These are phyloP conservation scores for Platyrinchus mystaceus DNA, from an alignment of 2,797 vertebrate species.

Conservation along the genomic window DNA sequence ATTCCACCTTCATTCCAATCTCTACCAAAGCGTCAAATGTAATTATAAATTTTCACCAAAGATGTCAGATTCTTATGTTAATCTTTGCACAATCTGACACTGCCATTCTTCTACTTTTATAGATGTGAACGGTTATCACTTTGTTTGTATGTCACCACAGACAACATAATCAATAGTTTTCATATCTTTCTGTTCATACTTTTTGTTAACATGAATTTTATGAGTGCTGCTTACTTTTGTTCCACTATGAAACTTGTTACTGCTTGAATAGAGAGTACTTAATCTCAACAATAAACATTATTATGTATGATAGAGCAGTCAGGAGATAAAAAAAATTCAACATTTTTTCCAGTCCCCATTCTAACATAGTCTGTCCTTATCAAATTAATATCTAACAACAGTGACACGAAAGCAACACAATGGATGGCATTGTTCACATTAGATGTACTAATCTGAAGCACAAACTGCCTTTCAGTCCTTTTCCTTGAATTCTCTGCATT, in stretches of 20 bases:
- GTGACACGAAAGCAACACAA: slow-evolving; percentile 34
- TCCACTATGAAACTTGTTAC: slow-evolving; percentile 60
- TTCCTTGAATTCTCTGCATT: background rate
- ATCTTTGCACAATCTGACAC: slow-evolving; percentile 65
- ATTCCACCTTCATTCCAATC: slow-evolving; percentile 42
- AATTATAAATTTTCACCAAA: slow-evolving; percentile 73
- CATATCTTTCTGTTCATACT: slow-evolving; percentile 63
- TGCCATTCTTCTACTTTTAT: slow-evolving; percentile 56
- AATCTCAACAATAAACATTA: slow-evolving; percentile 68
- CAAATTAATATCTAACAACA: slow-evolving; percentile 62
- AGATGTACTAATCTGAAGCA: slow-evolving; percentile 24
- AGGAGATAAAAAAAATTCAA: background rate
- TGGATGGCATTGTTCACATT: slow-evolving; percentile 42
- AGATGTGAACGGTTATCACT: slow-evolving; percentile 65
- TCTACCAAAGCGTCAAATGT: slow-evolving; percentile 58
- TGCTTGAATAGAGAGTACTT: slow-evolving; percentile 61
- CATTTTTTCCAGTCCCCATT: slow-evolving; percentile 6
- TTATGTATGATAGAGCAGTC: slow-evolving; percentile 45
- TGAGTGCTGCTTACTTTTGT: slow-evolving; percentile 55
- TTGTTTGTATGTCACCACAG: slow-evolving; percentile 71
- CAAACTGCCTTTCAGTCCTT: background rate
- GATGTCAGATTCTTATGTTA: slow-evolving; percentile 69
- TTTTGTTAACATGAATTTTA: slow-evolving; percentile 58
- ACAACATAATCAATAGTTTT: slow-evolving; percentile 76
- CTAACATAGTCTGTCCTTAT: slow-evolving; percentile 47